phyloP scores from a whole-genome alignment of 2,888 invertebrate species.

The Metopia argyrocephala region DNA sequence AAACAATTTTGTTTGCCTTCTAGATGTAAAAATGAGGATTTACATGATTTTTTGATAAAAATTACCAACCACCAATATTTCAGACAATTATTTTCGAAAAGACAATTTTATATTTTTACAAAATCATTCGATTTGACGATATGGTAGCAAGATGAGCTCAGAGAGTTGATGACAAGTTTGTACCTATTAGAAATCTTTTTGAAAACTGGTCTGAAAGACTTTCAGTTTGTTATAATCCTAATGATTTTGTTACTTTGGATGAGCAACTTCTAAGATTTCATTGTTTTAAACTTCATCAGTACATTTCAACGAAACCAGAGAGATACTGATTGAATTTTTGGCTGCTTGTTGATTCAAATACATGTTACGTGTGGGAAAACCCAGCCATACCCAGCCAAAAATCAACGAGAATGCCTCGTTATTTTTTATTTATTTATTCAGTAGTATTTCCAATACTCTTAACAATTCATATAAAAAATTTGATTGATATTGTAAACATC shows the following conservation, averaged over 20 bases:
- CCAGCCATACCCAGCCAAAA: constrained; percentile 16
- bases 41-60: constrained; percentile 21
- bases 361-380: background rate
- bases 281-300: no score
- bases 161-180: constrained; percentile 20
- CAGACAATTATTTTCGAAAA: constrained; percentile 17
- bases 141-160: background rate
- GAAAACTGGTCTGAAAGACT: constrained; percentile 13
- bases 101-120: constrained; percentile 19
- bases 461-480: no score
- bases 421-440: constrained; percentile 13
- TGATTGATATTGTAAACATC: no score
- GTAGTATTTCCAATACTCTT: no score
- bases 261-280: no score
- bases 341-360: no score
- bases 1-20: no score
- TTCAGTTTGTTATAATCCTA: constrained; percentile 7
- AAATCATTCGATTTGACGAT: constrained; percentile 27
- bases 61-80: constrained; percentile 21
- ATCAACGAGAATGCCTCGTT: constrained; percentile 67
- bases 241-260: constrained; percentile 23
- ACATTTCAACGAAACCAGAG: background rate
- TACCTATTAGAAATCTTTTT: constrained; percentile 31
- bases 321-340: background rate
- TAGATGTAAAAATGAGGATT: constrained; percentile 9